Evolutionary conservation across 2,888 invertebrate genomes (phyloP), one percentile per base, ranked within the genome.

Genomic region (Orgyia antiqua): DNA sequence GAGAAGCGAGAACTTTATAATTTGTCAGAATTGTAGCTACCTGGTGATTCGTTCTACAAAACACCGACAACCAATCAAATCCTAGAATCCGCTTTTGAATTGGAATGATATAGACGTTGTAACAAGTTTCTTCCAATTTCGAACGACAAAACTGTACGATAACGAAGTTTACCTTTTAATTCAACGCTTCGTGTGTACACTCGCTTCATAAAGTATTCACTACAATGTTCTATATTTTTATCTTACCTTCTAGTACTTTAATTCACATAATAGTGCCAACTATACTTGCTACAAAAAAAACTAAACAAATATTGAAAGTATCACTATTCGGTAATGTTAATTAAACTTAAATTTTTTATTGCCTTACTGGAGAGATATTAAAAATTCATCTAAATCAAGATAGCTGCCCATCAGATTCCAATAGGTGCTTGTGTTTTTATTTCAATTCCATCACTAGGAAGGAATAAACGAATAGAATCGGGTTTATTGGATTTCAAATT

Each of bases 111-210:
- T 68, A 71, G 45, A 46, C 72, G 68, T 68, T 66, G 68, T 77
- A 82, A 83, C 83, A 79, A 79, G 80, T 80, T 83, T 79, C 79
- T 82, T 80, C 77, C 79, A 72, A 75, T 77, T 70, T 63, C 68
- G 66, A 53, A 74, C 72, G 74, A 78, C 79, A 79, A 72, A 73
- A 79, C 82, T 73, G 69, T 57, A 55, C 61, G 56, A 69, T 77
- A 82, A 84, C 84, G 79, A 79, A 78, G 68, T 82, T 80, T 69
- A 73, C 75, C 71, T 74, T 77, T 83, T 82, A 79, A 80, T 83
- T 76, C 69, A 69, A 55, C 58, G 62, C 61, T 53, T 53, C 42
- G 51, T 37, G 57, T 58, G 58, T 57, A 61, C 61, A 40, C 46
- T 55, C 40, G 38, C 8, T 21, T 36, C 35, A 32, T 24, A 30